phyloP scores from a whole-genome alignment of 1,140 invertebrate genomes.

The Lineus longissimus region DNA sequence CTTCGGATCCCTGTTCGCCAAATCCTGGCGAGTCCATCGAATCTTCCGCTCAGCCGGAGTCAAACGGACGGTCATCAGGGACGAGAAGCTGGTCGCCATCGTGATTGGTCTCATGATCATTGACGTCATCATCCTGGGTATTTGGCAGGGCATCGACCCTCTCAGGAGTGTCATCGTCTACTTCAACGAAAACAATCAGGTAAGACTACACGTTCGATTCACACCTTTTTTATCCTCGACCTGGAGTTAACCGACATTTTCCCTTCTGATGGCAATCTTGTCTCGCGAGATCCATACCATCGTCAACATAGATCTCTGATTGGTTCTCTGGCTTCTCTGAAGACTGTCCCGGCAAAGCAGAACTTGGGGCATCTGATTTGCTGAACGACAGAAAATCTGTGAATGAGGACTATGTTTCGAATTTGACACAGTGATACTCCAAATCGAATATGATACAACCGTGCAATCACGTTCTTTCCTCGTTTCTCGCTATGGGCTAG shows the following conservation, averaged over 20 bases:
- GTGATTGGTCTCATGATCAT: constrained; percentile 23
- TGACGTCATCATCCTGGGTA: constrained; percentile 23
- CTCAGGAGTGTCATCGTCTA: constrained; percentile 18
- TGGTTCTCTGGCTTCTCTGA: no score
- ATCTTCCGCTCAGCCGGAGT: constrained; percentile 32
- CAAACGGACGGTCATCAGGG: constrained; percentile 33
- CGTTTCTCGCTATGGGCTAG: no score
- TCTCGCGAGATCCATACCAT: no score
- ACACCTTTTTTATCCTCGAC: neutral
- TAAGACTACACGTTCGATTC: neutral
- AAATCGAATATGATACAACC: no score
- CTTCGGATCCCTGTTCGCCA: constrained; percentile 35
- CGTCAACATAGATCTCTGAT: no score
- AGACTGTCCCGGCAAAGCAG: no score
- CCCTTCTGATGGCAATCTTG: no score
- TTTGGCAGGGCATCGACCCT: constrained; percentile 32
- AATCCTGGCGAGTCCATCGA: constrained; percentile 34
- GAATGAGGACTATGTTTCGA: no score
- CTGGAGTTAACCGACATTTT: neutral
- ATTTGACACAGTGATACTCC: no score
- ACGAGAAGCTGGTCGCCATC: constrained; percentile 28
- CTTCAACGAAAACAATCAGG: neutral
- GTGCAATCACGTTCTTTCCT: no score
- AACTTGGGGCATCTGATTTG: no score
- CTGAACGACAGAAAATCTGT: no score